Base-by-base conservation (phyloP, 2,888 invertebrate genomes). In the Eupithecia insigniata region DNA sequence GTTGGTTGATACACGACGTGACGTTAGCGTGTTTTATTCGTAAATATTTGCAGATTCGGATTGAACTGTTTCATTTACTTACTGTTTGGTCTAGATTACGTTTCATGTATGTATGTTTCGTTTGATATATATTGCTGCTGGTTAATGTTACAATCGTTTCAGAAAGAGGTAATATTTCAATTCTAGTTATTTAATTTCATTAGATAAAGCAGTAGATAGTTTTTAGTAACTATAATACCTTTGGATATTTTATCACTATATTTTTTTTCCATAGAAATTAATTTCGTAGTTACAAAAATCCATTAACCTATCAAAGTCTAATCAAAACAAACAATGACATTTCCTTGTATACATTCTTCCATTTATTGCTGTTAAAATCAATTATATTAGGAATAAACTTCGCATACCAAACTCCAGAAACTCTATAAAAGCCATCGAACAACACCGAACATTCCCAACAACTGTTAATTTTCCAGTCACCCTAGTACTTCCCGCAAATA, bases 401-500 rank as follows among this genome's bases (percentile, higher is more conserved):
- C 60, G 16, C 28, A 61, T 61, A 32, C 32, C 7, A 8, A 61
- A 60, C 58, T 60, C 58, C n/a, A 6, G 12, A n/a, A 62, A 60
- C 60, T 30, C 60, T 4, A 30, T 18, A 39, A 71, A 66, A 68
- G 10, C n/a, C 30, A 62, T 64, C 62, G 46, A 66, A 68, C 68
- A 69, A 32, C 28, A 34, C 36, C 64, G 55, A 51, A 70, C 46
- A 65, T 69, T 30, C 12, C 70, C 62, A 46, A 51, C 55, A 39
- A 67, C 67, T 64, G 60, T 73, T 68, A 43, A 68, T 71, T 70
- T n/a, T 67, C 22, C 61, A 74, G 46, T 72, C 12, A 51, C 34
- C 67, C 46, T 67, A 71, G 68, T 66, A 66, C 58, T 69, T 69
- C 71, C 66, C 66, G 77, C 76, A 75, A 85, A 85, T 85, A 86